Evolutionary conservation across 2,888 invertebrate genomes (phyloP), one percentile per base, ranked within the genome.

Genomic region (Dione vanillae): DNA sequence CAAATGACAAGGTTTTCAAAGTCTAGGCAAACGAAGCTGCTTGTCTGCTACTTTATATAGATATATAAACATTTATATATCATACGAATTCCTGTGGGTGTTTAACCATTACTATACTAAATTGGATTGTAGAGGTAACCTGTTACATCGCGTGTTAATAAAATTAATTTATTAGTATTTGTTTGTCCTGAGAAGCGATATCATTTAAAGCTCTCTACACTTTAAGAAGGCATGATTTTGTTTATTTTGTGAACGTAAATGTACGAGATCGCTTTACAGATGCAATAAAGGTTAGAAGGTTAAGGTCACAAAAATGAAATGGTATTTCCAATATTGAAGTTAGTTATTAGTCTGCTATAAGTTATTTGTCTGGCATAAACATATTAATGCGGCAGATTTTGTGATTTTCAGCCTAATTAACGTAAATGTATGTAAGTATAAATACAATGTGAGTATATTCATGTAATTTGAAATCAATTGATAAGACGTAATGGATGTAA

Each of bases 111-210:
- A 37, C 5, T 5, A 10, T 54, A 37, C 9, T 16, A 54, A 35
- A 37, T 37, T 54, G 35, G 37, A 54, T 54, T 14, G n/a, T 6
- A 54, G 45, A 16, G 54, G 54, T 54, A n/a, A 54, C 54, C 54
- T 37, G 54, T 54, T 54, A 54, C 11, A 37, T 54, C 9, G 37
- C n/a, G n/a, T 10, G 35, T n/a, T 54, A 16, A n/a, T n/a, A n/a
- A n/a, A n/a, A n/a, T n/a, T 35, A n/a, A 54, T 8, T 35, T 54
- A 10, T 35, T 35, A 10, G n/a, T 10, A 10, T 54, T 37, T n/a
- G n/a, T n/a, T n/a, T n/a, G n/a, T n/a, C n/a, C n/a, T n/a, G n/a
- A n/a, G n/a, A n/a, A n/a, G n/a, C n/a, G n/a, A n/a, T n/a, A n/a
- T n/a, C n/a, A n/a, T n/a, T n/a, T n/a, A n/a, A n/a, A n/a, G n/a